Base-by-base conservation (phyloP, 2,888 invertebrate genomes). In the Drymonia ruficornis region DNA sequence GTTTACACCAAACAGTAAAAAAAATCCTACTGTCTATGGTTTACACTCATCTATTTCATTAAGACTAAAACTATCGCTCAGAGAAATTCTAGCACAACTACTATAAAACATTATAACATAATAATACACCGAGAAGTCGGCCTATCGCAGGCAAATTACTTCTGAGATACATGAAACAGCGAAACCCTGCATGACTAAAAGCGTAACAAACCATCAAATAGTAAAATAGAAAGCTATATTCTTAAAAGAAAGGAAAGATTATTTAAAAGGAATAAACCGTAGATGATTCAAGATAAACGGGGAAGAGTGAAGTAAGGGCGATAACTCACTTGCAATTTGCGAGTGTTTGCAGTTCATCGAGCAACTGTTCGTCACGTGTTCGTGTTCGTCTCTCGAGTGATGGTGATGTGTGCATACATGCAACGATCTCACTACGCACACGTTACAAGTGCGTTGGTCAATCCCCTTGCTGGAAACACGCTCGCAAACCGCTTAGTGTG, bases 61-160 rank as follows among this genome's bases (percentile, higher is more conserved):
- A 31, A 56, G 47, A 57, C 52, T 59, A 65, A 55, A 56, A 47
- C 40, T 49, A 61, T 61, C 40, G 44, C 50, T 55, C 34, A 42
- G 52, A 55, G 51, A 50, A 48, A 16, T 34, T 57, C 60, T 70
- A 65, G 59, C 59, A 67, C 49, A 61, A 57, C 65, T 67, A 65
- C 61, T 49, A 55, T 53, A 52, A 56, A 47, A 40, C 40, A 49
- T 28, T 9, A 52, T 56, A 56, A 61, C 43, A 53, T 61, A 61
- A 56, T 54, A 36, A 53, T 55, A 67, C 43, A 36, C 31, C 31
- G 53, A 59, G 54, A 60, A 63, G 53, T 58, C 43, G 53, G 50
- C 36, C 48, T 56, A 55, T 56, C 49, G 48, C 49, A 58, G 49
- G 28, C 47, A 40, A 53, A 50, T 42, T 11, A 55, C 49, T 43